These are phyloP conservation scores for Cyanistes caeruleus DNA, from an alignment of 2,113 vertebrate genomes.

Conservation along the genomic window DNA sequence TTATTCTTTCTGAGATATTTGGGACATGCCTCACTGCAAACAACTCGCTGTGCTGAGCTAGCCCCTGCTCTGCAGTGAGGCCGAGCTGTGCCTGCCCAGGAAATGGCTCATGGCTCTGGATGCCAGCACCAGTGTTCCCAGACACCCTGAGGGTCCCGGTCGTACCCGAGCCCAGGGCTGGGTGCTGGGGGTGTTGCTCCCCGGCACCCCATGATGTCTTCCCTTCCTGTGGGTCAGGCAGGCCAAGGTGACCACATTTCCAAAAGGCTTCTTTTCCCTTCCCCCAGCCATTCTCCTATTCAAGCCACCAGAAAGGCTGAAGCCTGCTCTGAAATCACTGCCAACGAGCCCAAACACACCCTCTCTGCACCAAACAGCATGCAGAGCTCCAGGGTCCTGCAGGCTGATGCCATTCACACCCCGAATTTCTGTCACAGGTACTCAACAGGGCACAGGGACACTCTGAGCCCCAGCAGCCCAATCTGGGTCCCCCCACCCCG, in stretches of 20 bases:
- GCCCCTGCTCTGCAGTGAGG: not conserved
- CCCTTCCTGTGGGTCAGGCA: not conserved
- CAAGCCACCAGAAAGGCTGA: conserved; percentile 23
- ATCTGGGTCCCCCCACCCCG: accelerated
- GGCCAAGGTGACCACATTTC: accelerated
- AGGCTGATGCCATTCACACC: not conserved
- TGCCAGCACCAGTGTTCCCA: accelerated
- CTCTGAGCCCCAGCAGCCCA: not conserved
- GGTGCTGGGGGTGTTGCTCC: not conserved
- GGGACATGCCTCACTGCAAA: not conserved
- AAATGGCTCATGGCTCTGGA: accelerated
- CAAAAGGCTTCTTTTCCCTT: conserved; percentile 22
- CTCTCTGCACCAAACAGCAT: not conserved
- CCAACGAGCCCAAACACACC: accelerated
- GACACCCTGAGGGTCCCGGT: not conserved
- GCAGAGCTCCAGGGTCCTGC: not conserved
- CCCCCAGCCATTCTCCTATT: not conserved
- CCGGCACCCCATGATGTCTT: accelerated
- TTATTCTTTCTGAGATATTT: not conserved
- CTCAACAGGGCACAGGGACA: not conserved
- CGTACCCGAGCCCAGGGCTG: not conserved
- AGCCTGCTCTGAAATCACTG: not conserved
- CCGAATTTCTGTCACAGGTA: accelerated
- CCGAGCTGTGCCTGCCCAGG: not conserved
- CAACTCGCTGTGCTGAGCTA: not conserved